Evolutionary conservation across 2,797 vertebrate genomes (phyloP).

Genomic region (Loris lydekkerianus): DNA sequence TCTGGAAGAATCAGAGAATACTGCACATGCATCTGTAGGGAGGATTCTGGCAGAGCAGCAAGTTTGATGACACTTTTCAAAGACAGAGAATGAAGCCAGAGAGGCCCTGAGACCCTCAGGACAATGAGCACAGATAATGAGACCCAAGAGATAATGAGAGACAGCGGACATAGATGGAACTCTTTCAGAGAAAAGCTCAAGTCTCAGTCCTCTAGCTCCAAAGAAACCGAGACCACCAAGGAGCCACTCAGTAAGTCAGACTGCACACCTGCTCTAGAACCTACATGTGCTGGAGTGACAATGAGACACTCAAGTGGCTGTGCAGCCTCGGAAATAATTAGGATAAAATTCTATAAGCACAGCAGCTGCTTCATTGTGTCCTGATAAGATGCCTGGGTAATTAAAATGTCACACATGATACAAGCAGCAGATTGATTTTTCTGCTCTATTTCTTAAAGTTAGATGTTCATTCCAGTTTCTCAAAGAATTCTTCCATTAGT

Average conservation of each 20-base stretch:
- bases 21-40: background rate
- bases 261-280: background rate
- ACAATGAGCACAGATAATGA: too few species aligned
- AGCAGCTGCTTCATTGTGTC: constrained; percentile 71
- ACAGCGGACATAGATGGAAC: rapidly evolving
- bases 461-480: constrained; percentile 61
- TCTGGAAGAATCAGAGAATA: background rate
- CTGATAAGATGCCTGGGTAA: constrained; percentile 80
- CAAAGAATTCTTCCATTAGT: background rate
- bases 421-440: constrained; percentile 85
- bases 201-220: background rate
- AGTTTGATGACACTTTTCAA: background rate
- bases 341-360: constrained; percentile 67
- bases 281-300: background rate
- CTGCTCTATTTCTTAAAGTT: constrained; percentile 86
- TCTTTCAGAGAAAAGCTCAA: background rate
- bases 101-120: rapidly evolving
- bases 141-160: background rate
- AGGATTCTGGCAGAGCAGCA: rapidly evolving
- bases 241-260: rapidly evolving
- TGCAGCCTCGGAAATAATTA: constrained; percentile 61
- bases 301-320: background rate
- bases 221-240: background rate
- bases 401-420: constrained; percentile 79
- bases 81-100: background rate